phyloP scores from a whole-genome alignment of 2,797 vertebrate species.

The Acrossocheilus wenchowensis region DNA sequence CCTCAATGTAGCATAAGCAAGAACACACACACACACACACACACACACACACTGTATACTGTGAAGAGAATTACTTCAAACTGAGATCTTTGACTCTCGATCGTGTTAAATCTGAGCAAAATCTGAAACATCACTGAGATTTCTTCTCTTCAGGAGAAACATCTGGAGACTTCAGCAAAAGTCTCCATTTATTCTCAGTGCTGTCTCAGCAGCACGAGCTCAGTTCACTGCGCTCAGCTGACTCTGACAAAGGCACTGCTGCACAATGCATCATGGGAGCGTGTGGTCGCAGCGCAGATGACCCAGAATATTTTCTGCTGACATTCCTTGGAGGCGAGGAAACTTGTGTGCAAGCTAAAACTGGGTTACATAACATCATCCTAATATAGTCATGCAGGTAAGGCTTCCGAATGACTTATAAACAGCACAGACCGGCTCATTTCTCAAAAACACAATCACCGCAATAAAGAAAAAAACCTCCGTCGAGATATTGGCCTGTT shows the following conservation, averaged over 20 bases:
- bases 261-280: slow-evolving; percentile 48
- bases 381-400: slow-evolving; percentile 45
- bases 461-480: neutral
- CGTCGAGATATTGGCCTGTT: neutral
- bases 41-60: neutral
- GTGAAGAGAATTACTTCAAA: neutral
- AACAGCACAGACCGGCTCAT: slow-evolving; percentile 12
- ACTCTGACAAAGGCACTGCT: slow-evolving; percentile 40
- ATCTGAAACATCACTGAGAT: neutral
- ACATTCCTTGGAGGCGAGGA: slow-evolving; percentile 40
- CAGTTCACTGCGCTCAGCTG: slow-evolving; percentile 36
- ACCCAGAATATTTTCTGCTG: slow-evolving; percentile 60
- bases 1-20: no score
- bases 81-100: neutral
- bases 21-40: neutral
- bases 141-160: neutral
- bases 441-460: slow-evolving; percentile 13
- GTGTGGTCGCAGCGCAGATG: slow-evolving; percentile 35
- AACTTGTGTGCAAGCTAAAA: slow-evolving; percentile 48
- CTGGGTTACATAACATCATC: slow-evolving; percentile 37
- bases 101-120: no score
- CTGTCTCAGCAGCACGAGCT: neutral
- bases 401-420: neutral
- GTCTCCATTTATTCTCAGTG: no score
- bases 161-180: slow-evolving; percentile 6